Evolutionary conservation across 2,113 vertebrate species (phyloP).

Genomic region (Calonectris borealis): DNA sequence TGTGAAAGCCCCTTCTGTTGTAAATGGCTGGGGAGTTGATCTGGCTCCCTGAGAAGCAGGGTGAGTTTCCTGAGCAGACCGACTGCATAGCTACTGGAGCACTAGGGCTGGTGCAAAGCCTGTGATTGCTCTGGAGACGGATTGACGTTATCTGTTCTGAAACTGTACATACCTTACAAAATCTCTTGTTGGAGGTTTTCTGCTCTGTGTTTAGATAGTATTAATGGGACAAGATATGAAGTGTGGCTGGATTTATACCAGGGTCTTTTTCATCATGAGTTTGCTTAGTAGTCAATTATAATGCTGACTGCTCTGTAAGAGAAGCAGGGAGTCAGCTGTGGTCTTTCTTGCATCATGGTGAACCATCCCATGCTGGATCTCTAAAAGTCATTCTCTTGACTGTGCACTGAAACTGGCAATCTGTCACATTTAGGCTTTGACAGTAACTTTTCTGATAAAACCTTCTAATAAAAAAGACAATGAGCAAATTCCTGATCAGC

Average conservation of each 20-base stretch:
- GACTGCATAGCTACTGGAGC: neutral
- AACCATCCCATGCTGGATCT: neutral
- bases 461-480: neutral
- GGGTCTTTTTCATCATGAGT: neutral
- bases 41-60: neutral
- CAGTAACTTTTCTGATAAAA: neutral
- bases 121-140: neutral
- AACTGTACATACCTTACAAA: neutral
- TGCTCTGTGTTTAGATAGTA: neutral
- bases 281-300: neutral
- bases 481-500: neutral
- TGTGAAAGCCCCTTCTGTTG: neutral
- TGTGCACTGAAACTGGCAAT: neutral
- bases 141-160: accelerated
- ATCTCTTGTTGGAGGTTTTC: neutral
- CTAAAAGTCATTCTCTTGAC: neutral
- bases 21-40: neutral
- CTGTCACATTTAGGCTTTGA: neutral
- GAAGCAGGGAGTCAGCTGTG: neutral
- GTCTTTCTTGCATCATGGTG: neutral
- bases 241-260: neutral
- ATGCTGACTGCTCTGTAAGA: neutral
- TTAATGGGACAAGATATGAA: neutral
- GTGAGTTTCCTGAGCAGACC: neutral
- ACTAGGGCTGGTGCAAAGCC: neutral